Conservation (phyloP, 2,888 invertebrate genomes). For the Orthonevra nobilis region DNA sequence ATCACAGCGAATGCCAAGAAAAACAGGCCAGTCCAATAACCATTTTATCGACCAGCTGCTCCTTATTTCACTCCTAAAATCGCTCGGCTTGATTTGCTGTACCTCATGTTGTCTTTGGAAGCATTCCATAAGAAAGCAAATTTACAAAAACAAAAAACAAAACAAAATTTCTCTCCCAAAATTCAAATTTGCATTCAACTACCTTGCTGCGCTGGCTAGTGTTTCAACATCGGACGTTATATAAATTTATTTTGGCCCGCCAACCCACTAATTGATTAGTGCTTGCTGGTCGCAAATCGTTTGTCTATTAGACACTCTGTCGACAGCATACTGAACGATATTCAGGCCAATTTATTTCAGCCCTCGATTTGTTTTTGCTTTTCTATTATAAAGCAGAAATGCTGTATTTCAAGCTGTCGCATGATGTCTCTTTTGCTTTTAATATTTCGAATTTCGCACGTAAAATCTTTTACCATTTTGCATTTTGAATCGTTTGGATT, state of each 20-base stretch:
- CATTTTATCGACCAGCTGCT: slow-evolving; percentile 35
- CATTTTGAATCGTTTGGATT: slow-evolving; percentile 25
- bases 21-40: no score
- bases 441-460: neutral
- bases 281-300: slow-evolving; percentile 13
- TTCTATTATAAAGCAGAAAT: slow-evolving; percentile 1
- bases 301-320: slow-evolving; percentile 52
- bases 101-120: slow-evolving; percentile 55
- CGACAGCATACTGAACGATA: slow-evolving; percentile 13
- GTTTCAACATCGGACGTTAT: neutral
- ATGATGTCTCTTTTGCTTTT: slow-evolving; percentile 19
- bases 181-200: slow-evolving; percentile 28
- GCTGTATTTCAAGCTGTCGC: slow-evolving; percentile 12
- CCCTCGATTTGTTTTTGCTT: no score
- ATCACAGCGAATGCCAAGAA: slow-evolving; percentile 24
- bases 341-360: slow-evolving; percentile 44
- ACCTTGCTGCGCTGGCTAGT: no score
- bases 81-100: neutral
- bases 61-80: slow-evolving; percentile 37
- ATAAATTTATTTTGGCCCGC: slow-evolving; percentile 40
- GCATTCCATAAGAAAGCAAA: slow-evolving; percentile 15
- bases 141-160: slow-evolving; percentile 10
- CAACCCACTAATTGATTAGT: slow-evolving; percentile 51
- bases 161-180: neutral
- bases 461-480: neutral